A percentile compares a stretch with the other conserved stretches of the same genome.
Evolutionary conservation across 2,888 invertebrate species (phyloP).

Genomic region (Aleiodes testaceus): DNA sequence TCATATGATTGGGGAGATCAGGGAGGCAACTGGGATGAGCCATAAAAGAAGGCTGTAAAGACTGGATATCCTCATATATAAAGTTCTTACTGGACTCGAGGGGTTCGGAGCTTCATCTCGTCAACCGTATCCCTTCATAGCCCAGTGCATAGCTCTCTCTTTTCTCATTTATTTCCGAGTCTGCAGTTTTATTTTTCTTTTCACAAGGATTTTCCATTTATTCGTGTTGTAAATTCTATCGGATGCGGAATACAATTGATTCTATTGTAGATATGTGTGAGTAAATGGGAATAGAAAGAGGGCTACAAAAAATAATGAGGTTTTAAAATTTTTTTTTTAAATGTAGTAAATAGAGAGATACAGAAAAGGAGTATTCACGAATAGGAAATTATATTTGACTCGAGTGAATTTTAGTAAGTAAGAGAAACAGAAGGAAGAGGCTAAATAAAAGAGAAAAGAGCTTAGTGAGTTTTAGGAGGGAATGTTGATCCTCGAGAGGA

Average conservation of each 20-base stretch:
- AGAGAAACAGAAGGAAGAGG: too few species aligned
- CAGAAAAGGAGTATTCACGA: conserved; percentile 5
- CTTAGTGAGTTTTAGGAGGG: too few species aligned
- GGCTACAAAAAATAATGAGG: too few species aligned
- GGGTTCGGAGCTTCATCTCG: conserved; percentile 48
- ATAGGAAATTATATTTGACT: neutral
- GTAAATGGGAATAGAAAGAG: too few species aligned
- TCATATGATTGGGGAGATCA: too few species aligned
- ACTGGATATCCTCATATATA: conserved; percentile 48
- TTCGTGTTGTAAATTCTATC: neutral
- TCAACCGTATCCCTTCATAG: conserved; percentile 46
- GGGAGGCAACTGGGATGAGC: neutral
- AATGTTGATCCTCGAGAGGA: too few species aligned
- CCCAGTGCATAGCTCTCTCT: conserved; percentile 18
- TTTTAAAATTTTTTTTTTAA: too few species aligned
- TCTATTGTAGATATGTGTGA: too few species aligned
- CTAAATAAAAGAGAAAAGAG: too few species aligned
- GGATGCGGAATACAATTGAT: too few species aligned
- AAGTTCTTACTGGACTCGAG: conserved; percentile 48
- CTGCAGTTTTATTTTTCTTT: neutral
- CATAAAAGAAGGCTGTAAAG: conserved; percentile 43
- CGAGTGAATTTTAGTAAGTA: neutral
- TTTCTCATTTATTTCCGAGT: conserved; percentile 19
- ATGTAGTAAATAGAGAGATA: too few species aligned
- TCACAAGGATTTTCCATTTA: conserved; percentile 27